Evolutionary conservation across 30 jellyfish, hydroid and myxozoan species (phyloP).

Genomic region (Nemopilema nomurai): DNA sequence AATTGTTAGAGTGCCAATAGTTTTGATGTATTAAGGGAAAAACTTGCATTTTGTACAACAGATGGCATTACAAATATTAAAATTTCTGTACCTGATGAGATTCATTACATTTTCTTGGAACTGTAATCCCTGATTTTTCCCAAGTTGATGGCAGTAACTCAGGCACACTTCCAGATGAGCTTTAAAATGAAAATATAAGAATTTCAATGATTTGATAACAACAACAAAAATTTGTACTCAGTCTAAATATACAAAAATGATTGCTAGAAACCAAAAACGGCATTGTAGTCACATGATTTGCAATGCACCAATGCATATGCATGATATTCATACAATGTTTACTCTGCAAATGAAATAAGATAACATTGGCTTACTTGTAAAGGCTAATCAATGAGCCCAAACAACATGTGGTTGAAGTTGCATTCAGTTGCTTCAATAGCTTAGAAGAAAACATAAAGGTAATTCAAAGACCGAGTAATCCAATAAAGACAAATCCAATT

Average conservation of each 20-base stretch:
- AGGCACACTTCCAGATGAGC: slow-evolving; percentile 30
- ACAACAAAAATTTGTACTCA: too few species aligned
- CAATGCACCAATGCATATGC: too few species aligned
- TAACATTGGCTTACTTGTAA: slow-evolving; percentile 29
- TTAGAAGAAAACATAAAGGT: neutral
- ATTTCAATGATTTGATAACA: too few species aligned
- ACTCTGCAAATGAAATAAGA: too few species aligned
- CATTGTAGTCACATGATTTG: too few species aligned
- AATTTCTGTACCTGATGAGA: neutral
- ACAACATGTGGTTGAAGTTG: slow-evolving; percentile 24
- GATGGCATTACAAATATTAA: neutral
- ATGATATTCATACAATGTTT: too few species aligned
- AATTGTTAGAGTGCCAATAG: too few species aligned
- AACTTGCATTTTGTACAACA: too few species aligned
- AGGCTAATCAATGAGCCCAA: slow-evolving; percentile 12
- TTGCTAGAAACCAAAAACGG: too few species aligned
- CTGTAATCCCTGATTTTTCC: slow-evolving; percentile 11
- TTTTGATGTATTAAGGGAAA: too few species aligned
- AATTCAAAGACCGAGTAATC: neutral
- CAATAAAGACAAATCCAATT: too few species aligned
- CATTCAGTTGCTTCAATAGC: neutral
- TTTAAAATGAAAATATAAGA: neutral
- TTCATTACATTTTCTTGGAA: slow-evolving; percentile 4
- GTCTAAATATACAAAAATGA: too few species aligned
- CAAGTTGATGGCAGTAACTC: slow-evolving; percentile 28